These are phyloP conservation scores for Heliornis fulica DNA, from an alignment of 2,113 vertebrate species.

Conservation along the genomic window DNA sequence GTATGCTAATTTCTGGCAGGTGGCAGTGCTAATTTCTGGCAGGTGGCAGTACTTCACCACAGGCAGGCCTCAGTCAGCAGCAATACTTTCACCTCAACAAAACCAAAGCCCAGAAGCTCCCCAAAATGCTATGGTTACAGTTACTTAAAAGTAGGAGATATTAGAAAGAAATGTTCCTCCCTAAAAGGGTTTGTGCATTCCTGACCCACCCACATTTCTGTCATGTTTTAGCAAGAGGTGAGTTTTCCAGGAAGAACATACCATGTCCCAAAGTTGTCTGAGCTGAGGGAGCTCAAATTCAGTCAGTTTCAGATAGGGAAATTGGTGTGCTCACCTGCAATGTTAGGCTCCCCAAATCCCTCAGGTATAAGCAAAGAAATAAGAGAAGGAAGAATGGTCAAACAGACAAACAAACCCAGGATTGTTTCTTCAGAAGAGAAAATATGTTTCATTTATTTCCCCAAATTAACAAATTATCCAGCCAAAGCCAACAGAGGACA, in stretches of 20 bases:
- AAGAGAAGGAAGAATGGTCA: background rate
- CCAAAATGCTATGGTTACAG: background rate
- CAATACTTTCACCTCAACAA: background rate
- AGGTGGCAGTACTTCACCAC: background rate
- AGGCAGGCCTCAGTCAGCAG: background rate
- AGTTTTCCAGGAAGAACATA: background rate
- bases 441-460: too few relatives aligned
- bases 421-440: background rate
- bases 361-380: background rate
- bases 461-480: background rate
- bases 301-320: background rate
- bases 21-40: background rate
- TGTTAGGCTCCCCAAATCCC: background rate
- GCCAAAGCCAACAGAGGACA: background rate
- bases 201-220: background rate
- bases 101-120: background rate
- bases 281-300: background rate
- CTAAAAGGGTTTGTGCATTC: background rate
- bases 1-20: background rate
- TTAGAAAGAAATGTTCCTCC: background rate
- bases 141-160: background rate
- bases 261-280: background rate
- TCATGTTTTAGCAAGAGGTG: background rate
- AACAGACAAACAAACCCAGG: background rate
- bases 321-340: background rate